These are phyloP conservation scores for Helarctos malayanus DNA, from an alignment of 2,797 vertebrate species.

Conservation along the genomic window DNA sequence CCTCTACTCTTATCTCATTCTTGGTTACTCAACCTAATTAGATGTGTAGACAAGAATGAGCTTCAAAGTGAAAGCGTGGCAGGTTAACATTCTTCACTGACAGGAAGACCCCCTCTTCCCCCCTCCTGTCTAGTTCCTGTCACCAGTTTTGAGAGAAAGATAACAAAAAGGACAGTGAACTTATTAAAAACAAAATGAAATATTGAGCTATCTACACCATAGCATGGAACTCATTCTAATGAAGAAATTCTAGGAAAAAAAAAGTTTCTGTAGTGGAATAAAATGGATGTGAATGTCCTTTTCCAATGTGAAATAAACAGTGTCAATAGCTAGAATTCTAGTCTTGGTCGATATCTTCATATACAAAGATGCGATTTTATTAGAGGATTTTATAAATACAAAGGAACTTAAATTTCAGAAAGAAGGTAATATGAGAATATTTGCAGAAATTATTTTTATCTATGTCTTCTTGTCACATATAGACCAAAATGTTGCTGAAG, in stretches of 20 bases:
- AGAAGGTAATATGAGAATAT: constrained; percentile 15
- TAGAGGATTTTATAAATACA: neutral
- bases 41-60: neutral
- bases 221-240: neutral
- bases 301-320: neutral
- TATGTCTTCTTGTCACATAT: neutral
- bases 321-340: neutral
- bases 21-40: constrained; percentile 23
- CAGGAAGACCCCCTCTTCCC: neutral
- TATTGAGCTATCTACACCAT: neutral
- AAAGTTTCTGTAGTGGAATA: neutral
- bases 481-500: neutral
- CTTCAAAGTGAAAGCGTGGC: constrained; percentile 12
- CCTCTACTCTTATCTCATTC: neutral
- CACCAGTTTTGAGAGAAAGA: constrained; percentile 23
- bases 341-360: neutral
- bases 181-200: constrained; percentile 39
- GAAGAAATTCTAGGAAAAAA: neutral
- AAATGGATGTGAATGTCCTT: neutral
- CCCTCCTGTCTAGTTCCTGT: neutral
- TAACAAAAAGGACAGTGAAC: neutral
- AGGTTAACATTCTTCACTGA: constrained; percentile 18
- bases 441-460: constrained; percentile 41
- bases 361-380: neutral
- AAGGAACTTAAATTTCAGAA: neutral